These are phyloP conservation scores for Lepidochrysops patricia DNA, from an alignment of 2,888 invertebrate genomes.

Conservation along the genomic window DNA sequence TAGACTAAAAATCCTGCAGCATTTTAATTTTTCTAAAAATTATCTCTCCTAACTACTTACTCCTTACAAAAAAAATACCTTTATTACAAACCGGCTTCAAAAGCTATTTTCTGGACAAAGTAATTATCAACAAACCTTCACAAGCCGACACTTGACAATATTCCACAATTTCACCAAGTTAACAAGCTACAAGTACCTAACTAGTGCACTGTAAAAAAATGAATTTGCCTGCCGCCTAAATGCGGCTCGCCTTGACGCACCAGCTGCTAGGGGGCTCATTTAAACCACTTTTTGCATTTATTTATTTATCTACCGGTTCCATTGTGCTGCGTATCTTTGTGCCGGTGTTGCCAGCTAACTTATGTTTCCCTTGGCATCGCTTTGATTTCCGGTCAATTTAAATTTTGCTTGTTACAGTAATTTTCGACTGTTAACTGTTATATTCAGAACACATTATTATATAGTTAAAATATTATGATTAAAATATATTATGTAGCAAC, in stretches of 20 bases:
- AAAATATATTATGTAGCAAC: too few relatives aligned
- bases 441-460: too few relatives aligned
- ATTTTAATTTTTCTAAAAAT: too few relatives aligned
- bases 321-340: slow-evolving; percentile 37
- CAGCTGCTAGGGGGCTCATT: slow-evolving; percentile 62
- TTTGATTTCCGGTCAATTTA: background rate
- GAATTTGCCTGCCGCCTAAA: slow-evolving; percentile 44
- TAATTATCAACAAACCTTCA: background rate
- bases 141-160: background rate
- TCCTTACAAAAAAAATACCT: background rate
- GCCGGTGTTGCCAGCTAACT: background rate
- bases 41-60: too few relatives aligned
- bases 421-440: too few relatives aligned
- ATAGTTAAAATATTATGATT: too few relatives aligned
- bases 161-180: background rate
- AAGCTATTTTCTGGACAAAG: too few relatives aligned
- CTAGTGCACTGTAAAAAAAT: slow-evolving; percentile 31
- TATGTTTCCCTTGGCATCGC: background rate
- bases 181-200: slow-evolving; percentile 19
- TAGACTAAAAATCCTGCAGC: too few relatives aligned
- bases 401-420: background rate
- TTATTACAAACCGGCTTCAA: background rate
- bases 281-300: slow-evolving; percentile 51
- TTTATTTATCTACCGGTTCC: slow-evolving; percentile 55
- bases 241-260: slow-evolving; percentile 62